These are phyloP conservation scores for Halcyon chelicuti DNA, from an alignment of 2,797 vertebrate species.

Conservation along the genomic window DNA sequence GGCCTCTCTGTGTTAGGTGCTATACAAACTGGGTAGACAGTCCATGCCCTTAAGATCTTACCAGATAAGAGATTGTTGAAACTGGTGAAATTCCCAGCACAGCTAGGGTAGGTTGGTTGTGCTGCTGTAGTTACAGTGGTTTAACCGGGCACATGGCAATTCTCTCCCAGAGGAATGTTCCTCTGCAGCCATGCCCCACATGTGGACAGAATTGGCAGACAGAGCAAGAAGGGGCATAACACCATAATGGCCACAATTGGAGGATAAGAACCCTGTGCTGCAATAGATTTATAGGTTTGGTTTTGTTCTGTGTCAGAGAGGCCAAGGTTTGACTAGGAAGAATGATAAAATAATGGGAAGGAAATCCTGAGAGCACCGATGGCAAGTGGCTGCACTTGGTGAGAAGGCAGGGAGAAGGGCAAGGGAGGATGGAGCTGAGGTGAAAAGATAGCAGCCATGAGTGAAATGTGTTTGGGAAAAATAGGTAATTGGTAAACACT, in stretches of 20 bases:
- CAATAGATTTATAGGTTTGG: neutral
- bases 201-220: rapidly evolving
- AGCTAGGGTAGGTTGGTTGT: neutral
- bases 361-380: neutral
- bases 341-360: neutral
- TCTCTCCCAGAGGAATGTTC: neutral
- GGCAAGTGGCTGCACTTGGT: rapidly evolving
- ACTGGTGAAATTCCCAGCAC: neutral
- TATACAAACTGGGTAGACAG: neutral
- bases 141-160: neutral
- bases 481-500: neutral
- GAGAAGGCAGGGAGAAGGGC: neutral
- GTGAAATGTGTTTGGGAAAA: neutral
- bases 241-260: neutral
- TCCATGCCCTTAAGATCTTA: neutral
- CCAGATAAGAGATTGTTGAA: neutral
- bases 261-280: neutral
- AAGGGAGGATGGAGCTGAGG: neutral
- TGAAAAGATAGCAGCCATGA: neutral
- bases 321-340: neutral
- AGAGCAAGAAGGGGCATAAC: neutral
- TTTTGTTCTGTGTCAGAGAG: neutral
- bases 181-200: rapidly evolving
- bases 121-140: neutral
- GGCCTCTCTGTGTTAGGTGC: neutral